A percentile compares a stretch with the other conserved stretches of the same genome.
These are phyloP conservation scores for Otus scops DNA, from an alignment of 2,797 vertebrate species.

Conservation along the genomic window DNA sequence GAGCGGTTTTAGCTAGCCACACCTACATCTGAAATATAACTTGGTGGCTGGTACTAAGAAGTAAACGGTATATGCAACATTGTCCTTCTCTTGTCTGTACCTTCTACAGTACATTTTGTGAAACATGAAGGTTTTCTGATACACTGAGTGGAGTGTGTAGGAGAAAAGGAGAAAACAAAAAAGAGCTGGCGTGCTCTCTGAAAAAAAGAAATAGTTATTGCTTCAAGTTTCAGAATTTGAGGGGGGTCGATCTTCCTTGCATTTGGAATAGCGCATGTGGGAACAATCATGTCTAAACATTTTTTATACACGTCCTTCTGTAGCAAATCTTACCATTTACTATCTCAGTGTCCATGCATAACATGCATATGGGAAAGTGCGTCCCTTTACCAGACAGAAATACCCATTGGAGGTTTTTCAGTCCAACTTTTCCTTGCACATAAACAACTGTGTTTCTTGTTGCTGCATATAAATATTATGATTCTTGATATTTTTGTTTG, in stretches of 20 bases:
- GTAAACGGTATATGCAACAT: not conserved
- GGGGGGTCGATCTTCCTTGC: not conserved
- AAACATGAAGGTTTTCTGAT: not conserved
- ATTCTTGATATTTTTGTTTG: slow-evolving; percentile 2
- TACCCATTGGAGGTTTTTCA: not conserved
- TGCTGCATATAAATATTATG: not conserved
- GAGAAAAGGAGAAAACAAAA: not conserved
- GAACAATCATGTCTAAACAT: not conserved
- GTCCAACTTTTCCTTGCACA: not conserved
- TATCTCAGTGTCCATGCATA: not conserved
- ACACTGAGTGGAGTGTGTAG: not conserved
- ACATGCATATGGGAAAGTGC: not conserved
- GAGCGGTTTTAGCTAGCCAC: not conserved
- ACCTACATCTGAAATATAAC: not conserved
- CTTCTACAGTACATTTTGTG: not conserved
- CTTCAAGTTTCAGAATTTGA: not conserved
- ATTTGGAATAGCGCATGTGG: not conserved
- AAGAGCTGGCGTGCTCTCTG: not conserved
- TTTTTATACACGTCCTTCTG: not conserved
- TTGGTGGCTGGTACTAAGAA: not conserved
- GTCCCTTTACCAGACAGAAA: not conserved
- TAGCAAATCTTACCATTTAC: not conserved
- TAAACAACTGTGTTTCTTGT: not conserved
- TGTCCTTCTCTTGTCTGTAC: not conserved
- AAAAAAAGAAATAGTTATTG: not conserved